Evolutionary conservation across 2,113 vertebrate species (phyloP), one percentile per base, ranked within the genome.

Genomic region (Hippocampus abdominalis): DNA sequence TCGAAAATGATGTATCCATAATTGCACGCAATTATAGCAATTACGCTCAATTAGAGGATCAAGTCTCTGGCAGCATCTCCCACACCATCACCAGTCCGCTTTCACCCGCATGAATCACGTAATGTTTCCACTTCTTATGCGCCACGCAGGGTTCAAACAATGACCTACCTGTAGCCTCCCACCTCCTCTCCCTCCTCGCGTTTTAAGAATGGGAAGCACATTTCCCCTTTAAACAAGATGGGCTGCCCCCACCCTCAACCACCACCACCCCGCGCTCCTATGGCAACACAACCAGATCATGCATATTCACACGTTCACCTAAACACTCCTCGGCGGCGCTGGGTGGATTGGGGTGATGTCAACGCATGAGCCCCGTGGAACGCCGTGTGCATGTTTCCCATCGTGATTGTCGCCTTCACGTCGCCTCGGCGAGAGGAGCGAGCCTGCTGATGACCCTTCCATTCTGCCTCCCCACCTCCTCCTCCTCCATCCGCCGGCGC

Each of bases 281-380:
- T 96, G 94, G 95, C 95, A 95, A 98, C 95, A 92, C 93, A 91
- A 90, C 93, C 91, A 88, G 92, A 94, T 93, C 92, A 93, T 94
- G 94, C 95, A 96, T 94, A 95, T 95, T 95, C 93, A 93, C 90
- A 91, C 89, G 83, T 68, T 84, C 87, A 84, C 91, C 93, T 85
- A 92, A 90, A 84, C 91, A 93, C 94, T 90, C 63, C 79, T 60
- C 63, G 42, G 42, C n/a, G 8, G 40, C 13, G 27, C 57, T 29
- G 63, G 63, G 91, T 92, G 92, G 93, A 93, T 91, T 90, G 89
- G 90, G 89, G 92, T 92, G 94, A 94, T 93, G 94, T 89, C 93
- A 91, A 92, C 93, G 92, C 51, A 23, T 42, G 39, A 54, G 36
- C 90, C 94, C 70, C 79, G 78, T 77, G 89, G 86, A 76, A 87